Base-by-base conservation (phyloP, 2,113 vertebrate species). In the Cathartes aura region DNA sequence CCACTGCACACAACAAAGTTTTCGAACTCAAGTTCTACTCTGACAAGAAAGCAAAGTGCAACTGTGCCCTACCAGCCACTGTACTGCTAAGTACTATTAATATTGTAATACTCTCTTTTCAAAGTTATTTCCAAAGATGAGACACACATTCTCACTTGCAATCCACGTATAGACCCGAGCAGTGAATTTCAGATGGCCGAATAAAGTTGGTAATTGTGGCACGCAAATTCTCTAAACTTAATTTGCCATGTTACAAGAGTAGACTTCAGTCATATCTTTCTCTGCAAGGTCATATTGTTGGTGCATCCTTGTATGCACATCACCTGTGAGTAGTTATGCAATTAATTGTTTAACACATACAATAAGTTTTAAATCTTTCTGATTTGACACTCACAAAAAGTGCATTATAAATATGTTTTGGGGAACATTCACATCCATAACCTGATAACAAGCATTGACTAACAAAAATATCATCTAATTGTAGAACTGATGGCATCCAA, bases 141-240 rank as follows among this genome's bases (percentile, higher is more conserved):
- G 55, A 66, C 20, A 60, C 13, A 34, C 5, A 10, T 50, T 70
- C 56, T 73, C 47, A 68, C 24, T 30, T 11, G 6, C 20, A 59
- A 38, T 13, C 21, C 11, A 14, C 2, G 4, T 45, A 55, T 0
- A 59, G 42, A 45, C 9, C 14, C 2, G 7, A 79, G 56, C 30
- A 71, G 12, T 19, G 42, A 67, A 75, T 34, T 59, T 72, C 38
- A 75, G n/a, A 50, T 34, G 13, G 34, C 9, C 2, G 2, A 67
- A 89, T 34, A 26, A 47, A 78, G 29, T 21, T 22, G 36, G 23
- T 12, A 83, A 70, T 9, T 13, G 23, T 43, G 15, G 32, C 27
- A 89, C 17, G 75, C 63, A 81, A 89, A 12, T 3, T 43, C 34
- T 74, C 50, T 30, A 43, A 64, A 74, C 8, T 32, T 66, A 12